Percentiles rank a stretch among this genome's conserved stretches.
phyloP scores from a whole-genome alignment of 2,888 invertebrate species.

The Hecatera dysodea region DNA sequence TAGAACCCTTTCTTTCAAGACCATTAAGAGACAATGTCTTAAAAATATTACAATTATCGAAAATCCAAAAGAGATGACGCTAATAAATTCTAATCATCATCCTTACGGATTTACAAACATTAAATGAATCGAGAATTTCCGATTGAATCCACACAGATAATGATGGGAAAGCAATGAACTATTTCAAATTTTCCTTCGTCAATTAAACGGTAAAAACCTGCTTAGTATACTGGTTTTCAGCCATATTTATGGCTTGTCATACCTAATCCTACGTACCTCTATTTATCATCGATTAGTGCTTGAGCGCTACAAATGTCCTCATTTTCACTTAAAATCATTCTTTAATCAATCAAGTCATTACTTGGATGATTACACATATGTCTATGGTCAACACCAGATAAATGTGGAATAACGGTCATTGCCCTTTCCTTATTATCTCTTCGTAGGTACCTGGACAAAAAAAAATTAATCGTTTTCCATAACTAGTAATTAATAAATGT shows the following conservation, averaged over 20 bases:
- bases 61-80: not conserved
- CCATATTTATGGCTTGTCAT: slow-evolving; percentile 13
- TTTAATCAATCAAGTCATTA: slow-evolving; percentile 21
- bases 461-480: too few relatives aligned
- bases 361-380: slow-evolving; percentile 12
- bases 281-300: slow-evolving; percentile 19
- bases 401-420: too few relatives aligned
- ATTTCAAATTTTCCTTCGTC: slow-evolving; percentile 14
- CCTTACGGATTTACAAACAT: too few relatives aligned
- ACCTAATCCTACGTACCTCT: slow-evolving; percentile 6
- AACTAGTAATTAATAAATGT: too few relatives aligned
- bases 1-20: not conserved
- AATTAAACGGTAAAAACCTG: slow-evolving; percentile 35
- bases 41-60: not conserved
- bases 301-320: slow-evolving; percentile 22
- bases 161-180: slow-evolving; percentile 21
- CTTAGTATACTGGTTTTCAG: slow-evolving; percentile 16
- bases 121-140: slow-evolving; percentile 37
- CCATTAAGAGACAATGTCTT: not conserved
- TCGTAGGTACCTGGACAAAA: too few relatives aligned
- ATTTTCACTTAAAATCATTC: slow-evolving; percentile 23
- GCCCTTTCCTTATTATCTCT: too few relatives aligned
- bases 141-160: slow-evolving; percentile 41
- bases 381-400: slow-evolving; percentile 9
- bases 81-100: slow-evolving; percentile 9